Evolutionary conservation across 2,113 vertebrate genomes (phyloP).

Genomic region (Bubo scandiacus): DNA sequence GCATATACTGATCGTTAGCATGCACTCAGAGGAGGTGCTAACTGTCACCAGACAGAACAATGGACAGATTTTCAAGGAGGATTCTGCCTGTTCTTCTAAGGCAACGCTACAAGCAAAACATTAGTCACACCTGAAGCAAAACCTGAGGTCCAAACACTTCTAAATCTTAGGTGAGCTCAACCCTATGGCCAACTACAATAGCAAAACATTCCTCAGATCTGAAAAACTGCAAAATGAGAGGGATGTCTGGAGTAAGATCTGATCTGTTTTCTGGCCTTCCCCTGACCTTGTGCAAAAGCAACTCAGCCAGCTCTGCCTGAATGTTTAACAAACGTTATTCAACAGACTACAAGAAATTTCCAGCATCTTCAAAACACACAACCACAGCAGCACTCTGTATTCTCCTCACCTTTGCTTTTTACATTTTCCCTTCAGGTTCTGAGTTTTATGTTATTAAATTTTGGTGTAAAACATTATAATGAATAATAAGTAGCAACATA

Average conservation of each 20-base stretch:
- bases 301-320: neutral
- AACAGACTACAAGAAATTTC: neutral
- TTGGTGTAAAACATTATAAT: conserved; percentile 1
- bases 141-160: neutral
- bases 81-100: neutral
- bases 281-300: neutral
- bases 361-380: neutral
- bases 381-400: neutral
- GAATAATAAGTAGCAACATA: conserved; percentile 12
- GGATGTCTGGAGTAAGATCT: neutral
- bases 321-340: neutral
- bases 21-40: neutral
- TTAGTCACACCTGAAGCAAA: neutral
- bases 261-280: neutral
- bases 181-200: neutral
- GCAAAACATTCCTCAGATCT: neutral
- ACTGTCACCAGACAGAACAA: neutral
- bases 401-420: neutral
- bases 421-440: conserved; percentile 5
- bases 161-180: neutral
- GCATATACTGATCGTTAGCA: fast-evolving
- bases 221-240: neutral
- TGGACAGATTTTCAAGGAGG: neutral
- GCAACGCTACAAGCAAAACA: neutral
- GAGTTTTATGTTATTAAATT: conserved; percentile 14